Conservation (phyloP, 2,113 vertebrate species). For the Alligator sinensis region DNA sequence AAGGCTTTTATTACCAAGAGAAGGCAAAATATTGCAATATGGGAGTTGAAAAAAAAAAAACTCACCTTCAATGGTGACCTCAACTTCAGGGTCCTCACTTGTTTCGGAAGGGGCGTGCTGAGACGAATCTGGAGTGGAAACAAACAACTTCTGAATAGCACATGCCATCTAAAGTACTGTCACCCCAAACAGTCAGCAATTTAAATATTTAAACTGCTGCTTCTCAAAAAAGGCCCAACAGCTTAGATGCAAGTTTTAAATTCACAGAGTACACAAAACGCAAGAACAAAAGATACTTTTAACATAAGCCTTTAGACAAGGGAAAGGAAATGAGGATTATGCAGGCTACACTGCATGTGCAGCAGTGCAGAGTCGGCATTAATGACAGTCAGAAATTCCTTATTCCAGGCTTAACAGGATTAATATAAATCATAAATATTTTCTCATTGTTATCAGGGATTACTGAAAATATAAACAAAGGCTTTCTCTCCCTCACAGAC, state of each 20-base stretch:
- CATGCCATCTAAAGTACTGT: slow-evolving; percentile 57
- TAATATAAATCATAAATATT: slow-evolving; percentile 15
- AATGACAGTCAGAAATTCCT: not conserved
- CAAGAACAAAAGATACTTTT: not conserved
- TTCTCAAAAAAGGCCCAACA: slow-evolving; percentile 3
- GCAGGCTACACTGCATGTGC: not conserved
- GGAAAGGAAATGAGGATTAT: slow-evolving; percentile 17
- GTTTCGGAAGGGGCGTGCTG: slow-evolving; percentile 76
- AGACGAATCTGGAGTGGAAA: slow-evolving; percentile 71
- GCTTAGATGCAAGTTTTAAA: slow-evolving; percentile 13
- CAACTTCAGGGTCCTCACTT: slow-evolving; percentile 84
- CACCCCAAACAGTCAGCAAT: slow-evolving; percentile 8
- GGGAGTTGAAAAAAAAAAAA: slow-evolving; percentile 38
- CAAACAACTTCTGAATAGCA: slow-evolving; percentile 57
- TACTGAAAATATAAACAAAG: slow-evolving; percentile 20
- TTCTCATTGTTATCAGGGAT: slow-evolving; percentile 27
- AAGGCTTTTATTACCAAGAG: slow-evolving; percentile 36
- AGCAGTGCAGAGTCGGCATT: slow-evolving; percentile 18
- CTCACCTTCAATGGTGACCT: slow-evolving; percentile 85
- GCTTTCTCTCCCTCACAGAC: not conserved
- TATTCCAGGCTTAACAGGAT: not conserved
- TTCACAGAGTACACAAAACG: not conserved
- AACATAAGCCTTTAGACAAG: slow-evolving; percentile 1
- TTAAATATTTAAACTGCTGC: slow-evolving; percentile 20
- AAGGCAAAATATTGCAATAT: slow-evolving; percentile 29